Evolutionary conservation across 2,888 invertebrate genomes (phyloP), one percentile per base, ranked within the genome.

Genomic region (Panopea generosa): DNA sequence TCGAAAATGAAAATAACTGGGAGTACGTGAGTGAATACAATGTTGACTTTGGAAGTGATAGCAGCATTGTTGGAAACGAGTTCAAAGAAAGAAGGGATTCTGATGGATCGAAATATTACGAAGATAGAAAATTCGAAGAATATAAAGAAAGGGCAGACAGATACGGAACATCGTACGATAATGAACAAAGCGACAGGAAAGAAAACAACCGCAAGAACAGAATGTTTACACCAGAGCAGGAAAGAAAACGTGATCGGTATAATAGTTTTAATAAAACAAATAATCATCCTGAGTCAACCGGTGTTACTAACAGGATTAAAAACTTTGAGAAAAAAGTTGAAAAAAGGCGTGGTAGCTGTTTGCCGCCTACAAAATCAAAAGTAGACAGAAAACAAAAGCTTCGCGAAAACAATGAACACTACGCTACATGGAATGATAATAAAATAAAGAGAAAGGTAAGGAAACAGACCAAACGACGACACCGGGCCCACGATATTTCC

Each of bases 1-100:
- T 55, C 7, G 50, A 47, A 0, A 53, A 26, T 11, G 53, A 56
- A 0, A 50, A 57, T 16, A n/a, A 67, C n/a, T 79, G 75, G 75
- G 79, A 79, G 14, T 72, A 69, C 26, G 67, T 60, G 16, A 79
- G 79, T 57, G 79, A 76, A 53, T 79, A 76, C 55, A 66, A 69
- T 55, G 50, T 69, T n/a, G 56, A 62, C 4, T 57, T 79, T 33
- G 52, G 53, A 29, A 79, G 79, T 62, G 75, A 72, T 4, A 57
- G 43, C 27, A 72, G 61, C 20, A 60, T 75, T 38, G 33, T 33
- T 33, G 72, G 65, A 43, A 75, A 75, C 26, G 75, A 68, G 0
- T 75, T 47, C 38, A 65, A 62, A 29, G 79, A 72, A 56, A 49
- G 52, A 14, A 20, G 56, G 33, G 33, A 11, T 33, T 33, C 33